Evolutionary conservation across 2,797 vertebrate species (phyloP), one percentile per base, ranked within the genome.

Genomic region (Macropodus opercularis): DNA sequence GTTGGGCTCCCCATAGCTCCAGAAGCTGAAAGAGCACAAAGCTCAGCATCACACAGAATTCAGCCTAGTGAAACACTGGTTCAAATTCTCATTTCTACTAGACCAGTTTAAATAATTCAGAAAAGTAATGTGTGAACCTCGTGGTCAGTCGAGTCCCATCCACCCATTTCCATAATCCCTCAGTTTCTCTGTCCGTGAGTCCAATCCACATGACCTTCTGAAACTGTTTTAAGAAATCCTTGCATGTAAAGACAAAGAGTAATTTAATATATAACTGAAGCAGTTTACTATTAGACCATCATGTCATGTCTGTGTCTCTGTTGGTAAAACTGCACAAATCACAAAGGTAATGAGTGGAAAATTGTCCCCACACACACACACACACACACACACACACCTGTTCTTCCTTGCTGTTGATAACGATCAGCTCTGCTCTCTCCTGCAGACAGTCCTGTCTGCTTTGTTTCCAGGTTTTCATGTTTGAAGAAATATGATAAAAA

Each of bases 361-460:
- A n/a, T n/a, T n/a, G n/a, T n/a, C n/a, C n/a, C n/a, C 26, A 27
- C 26, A 27, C 12, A 32, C 8, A 62, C 49, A 51, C 8, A 38
- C 5, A 43, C 8, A 15, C 3, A 27, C 4, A 29, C 2, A 19
- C 9, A 58, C 63, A 22, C 0, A 78, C 74, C 41, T 80, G 63
- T 19, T 80, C 63, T 11, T 53, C 59, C 48, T 0, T 50, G 55
- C 41, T 80, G 73, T 49, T 67, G 32, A 73, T 56, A 12, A 76
- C 60, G 0, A 69, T 22, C 53, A 80, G 59, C 10, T 73, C 54
- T 15, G 69, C 41, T 0, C 47, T 53, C 60, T 23, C 55, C 0
- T 35, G 3, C 50, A 13, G 15, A 40, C 77, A 80, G 0, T 77
- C 27, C 11, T 19, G 3, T 51, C 57, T 40, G 24, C 77, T 70